These are phyloP conservation scores for Falco rusticolus DNA, from an alignment of 2,797 vertebrate species.

Conservation along the genomic window DNA sequence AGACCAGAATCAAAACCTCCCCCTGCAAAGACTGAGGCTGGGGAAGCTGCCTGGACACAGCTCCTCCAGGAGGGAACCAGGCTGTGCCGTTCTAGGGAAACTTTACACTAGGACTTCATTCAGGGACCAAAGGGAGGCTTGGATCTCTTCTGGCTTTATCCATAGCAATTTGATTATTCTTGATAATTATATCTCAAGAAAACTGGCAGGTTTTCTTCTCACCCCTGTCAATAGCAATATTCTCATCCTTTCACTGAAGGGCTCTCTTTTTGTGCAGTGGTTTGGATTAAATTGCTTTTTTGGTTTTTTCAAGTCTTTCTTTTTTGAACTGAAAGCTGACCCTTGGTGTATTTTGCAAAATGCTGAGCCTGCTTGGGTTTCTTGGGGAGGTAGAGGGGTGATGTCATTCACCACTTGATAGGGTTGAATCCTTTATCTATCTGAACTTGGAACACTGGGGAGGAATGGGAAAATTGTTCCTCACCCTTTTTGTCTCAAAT, in stretches of 20 bases:
- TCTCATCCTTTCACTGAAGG: slow-evolving; percentile 3
- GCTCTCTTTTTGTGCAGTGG: background rate
- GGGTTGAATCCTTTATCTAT: slow-evolving; percentile 15
- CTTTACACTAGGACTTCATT: background rate
- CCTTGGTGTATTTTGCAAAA: background rate
- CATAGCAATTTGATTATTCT: background rate
- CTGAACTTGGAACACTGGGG: background rate
- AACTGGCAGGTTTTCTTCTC: background rate
- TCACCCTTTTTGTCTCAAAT: slow-evolving; percentile 1
- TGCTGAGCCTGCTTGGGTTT: slow-evolving; percentile 7
- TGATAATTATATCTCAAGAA: background rate
- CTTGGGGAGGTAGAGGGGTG: background rate
- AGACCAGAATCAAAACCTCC: background rate
- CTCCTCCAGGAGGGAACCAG: background rate
- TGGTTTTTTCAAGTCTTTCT: background rate
- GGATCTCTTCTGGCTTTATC: background rate
- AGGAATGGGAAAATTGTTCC: background rate
- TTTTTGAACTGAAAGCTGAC: slow-evolving; percentile 32
- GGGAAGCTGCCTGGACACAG: background rate
- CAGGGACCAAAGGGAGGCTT: background rate
- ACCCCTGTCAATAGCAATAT: background rate
- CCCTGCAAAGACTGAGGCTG: background rate
- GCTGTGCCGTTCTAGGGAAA: background rate
- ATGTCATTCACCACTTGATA: slow-evolving; percentile 35
- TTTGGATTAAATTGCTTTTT: slow-evolving; percentile 28